Conservation (phyloP, 2,888 invertebrate species). For the Drosophila atripex region DNA sequence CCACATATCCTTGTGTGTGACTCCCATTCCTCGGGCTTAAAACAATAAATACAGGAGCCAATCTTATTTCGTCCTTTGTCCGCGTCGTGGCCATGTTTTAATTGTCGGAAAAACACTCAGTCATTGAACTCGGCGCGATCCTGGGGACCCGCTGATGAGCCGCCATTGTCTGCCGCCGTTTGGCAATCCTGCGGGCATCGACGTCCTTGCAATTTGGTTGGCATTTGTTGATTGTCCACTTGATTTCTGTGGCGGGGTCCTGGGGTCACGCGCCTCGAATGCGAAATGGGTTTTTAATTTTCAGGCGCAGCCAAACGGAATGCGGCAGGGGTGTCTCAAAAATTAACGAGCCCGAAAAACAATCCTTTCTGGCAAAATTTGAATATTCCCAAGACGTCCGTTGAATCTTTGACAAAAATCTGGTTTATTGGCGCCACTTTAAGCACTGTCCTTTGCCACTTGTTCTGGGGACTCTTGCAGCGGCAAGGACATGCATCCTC, state of each 20-base stretch:
- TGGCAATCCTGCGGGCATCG: conserved; percentile 17
- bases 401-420: too few species aligned
- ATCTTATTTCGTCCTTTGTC: not conserved
- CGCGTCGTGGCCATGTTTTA: not conserved
- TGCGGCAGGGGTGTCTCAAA: conserved; percentile 6
- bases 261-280: not conserved
- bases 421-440: too few species aligned
- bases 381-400: too few species aligned
- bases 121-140: not conserved
- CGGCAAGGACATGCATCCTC: not conserved
- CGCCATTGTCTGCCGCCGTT: conserved; percentile 21
- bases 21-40: not conserved
- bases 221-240: conserved; percentile 43
- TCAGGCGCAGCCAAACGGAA: conserved; percentile 12
- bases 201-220: conserved; percentile 33
- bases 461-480: not conserved
- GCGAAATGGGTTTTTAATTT: conserved; percentile 31
- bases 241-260: conserved; percentile 22
- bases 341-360: not conserved
- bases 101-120: conserved; percentile 12
- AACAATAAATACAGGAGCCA: not conserved
- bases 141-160: conserved; percentile 26
- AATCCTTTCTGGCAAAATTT: too few species aligned
- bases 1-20: conserved; percentile 24
- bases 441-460: too few species aligned